phyloP scores from a whole-genome alignment of 2,888 invertebrate genomes.

The Cynaeus angustus region DNA sequence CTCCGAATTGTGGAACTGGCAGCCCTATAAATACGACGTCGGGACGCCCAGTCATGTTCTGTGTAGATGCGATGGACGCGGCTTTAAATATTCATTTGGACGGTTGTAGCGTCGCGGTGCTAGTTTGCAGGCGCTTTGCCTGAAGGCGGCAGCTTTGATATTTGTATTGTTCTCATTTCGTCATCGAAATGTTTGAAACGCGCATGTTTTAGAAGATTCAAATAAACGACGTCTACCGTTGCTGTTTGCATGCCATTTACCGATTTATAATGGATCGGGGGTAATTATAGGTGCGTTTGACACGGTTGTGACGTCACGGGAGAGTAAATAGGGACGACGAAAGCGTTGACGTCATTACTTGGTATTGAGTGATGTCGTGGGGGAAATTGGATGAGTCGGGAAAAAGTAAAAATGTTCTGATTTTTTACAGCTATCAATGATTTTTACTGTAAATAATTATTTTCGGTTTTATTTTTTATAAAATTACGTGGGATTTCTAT shows the following conservation, averaged over 20 bases:
- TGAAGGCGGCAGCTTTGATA: conserved; percentile 40
- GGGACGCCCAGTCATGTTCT: conserved; percentile 30
- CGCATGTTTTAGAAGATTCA: conserved; percentile 25
- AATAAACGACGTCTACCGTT: conserved; percentile 13
- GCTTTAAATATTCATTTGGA: conserved; percentile 6
- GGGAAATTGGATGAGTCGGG: neutral
- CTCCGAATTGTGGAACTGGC: conserved; percentile 49
- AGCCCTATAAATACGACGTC: conserved; percentile 55
- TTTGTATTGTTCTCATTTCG: conserved; percentile 41
- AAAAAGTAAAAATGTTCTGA: too few species aligned
- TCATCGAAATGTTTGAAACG: conserved; percentile 16
- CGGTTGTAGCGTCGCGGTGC: conserved; percentile 42
- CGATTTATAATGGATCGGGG: conserved; percentile 9
- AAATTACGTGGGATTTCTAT: too few species aligned
- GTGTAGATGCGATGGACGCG: conserved; percentile 25
- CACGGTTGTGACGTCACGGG: conserved; percentile 7
- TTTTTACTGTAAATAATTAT: too few species aligned
- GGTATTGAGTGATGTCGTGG: neutral
- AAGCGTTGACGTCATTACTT: conserved; percentile 12
- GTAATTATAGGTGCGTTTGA: conserved; percentile 25
- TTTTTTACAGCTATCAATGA: too few species aligned
- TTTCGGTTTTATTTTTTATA: too few species aligned
- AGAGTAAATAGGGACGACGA: conserved; percentile 8
- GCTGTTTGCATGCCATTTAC: conserved; percentile 4
- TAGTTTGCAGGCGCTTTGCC: conserved; percentile 32